Evolutionary conservation across 2,888 invertebrate genomes (phyloP), one percentile per base, ranked within the genome.

Genomic region (Calameuta pallipes): DNA sequence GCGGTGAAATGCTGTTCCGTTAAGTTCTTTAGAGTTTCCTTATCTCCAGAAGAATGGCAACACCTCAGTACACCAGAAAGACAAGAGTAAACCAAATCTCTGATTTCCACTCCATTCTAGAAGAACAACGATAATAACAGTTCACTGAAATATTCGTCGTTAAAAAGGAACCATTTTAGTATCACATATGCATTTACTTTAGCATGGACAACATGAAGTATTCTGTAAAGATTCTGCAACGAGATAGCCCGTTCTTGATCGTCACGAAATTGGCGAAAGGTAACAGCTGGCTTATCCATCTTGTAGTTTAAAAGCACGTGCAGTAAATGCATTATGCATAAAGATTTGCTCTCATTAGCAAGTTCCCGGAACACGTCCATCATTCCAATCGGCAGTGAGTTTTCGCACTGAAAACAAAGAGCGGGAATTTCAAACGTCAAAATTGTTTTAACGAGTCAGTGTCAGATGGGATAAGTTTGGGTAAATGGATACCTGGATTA

Each of bases 231-330:
- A 30, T 13, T 41, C 2, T 36, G 68, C 1, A 76, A 69, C 4
- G 73, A 31, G 30, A 71, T 56, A 4, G 69, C 69, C 69, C n/a
- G 37, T n/a, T 68, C 31, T 12, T 68, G 36, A 12, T 76, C 74
- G 33, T 33, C 13, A 23, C 35, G 71, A 23, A 76, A 41, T 23
- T 56, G 30, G 6, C 68, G 71, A 69, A 79, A 33, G n/a, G 36
- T 35, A n/a, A 79, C 69, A 15, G 76, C 68, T 11, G 79, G 76
- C 37, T 74, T 74, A 6, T 79, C 76, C 12, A 74, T 76, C 36
- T 69, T 69, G 69, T 36, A 69, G 74, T 73, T 86, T 41, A 85
- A 79, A 75, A 85, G 76, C 74, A 84, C 82, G 75, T 80, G 73
- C 69, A 77, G 31, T 41, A 85, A 78, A 77, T 80, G 79, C 77